Percentiles rank a stretch among this genome's conserved stretches.
Conservation (phyloP, 2,888 invertebrate genomes). For the Timandra comae region DNA sequence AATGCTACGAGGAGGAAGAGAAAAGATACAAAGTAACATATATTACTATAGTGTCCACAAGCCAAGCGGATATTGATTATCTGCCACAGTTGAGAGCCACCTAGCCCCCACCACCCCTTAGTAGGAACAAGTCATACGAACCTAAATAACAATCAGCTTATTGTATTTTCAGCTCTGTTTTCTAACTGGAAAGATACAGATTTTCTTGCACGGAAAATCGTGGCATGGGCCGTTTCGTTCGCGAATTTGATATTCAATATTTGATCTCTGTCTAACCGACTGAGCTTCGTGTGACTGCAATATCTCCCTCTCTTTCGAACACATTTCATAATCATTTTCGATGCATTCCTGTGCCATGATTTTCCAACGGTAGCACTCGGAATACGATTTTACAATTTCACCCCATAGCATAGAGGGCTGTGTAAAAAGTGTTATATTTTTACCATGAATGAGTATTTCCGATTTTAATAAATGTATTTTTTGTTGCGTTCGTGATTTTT, state of each 20-base stretch:
- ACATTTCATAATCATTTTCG: slow-evolving; percentile 75
- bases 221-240: slow-evolving; percentile 44
- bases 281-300: slow-evolving; percentile 64
- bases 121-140: slow-evolving; percentile 33
- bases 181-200: slow-evolving; percentile 37
- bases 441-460: slow-evolving; percentile 1
- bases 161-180: slow-evolving; percentile 46
- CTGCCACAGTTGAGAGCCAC: slow-evolving; percentile 77
- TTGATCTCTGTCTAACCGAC: slow-evolving; percentile 76
- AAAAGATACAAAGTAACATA: slow-evolving; percentile 68
- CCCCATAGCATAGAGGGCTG: slow-evolving; percentile 14
- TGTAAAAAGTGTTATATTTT: slow-evolving; percentile 13
- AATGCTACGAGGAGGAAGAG: slow-evolving; percentile 34
- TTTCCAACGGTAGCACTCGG: slow-evolving; percentile 59
- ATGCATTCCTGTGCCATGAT: slow-evolving; percentile 74
- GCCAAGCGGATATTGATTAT: slow-evolving; percentile 79
- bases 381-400: slow-evolving; percentile 49
- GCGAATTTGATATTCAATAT: slow-evolving; percentile 62
- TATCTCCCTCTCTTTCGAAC: slow-evolving; percentile 61
- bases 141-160: slow-evolving; percentile 33
- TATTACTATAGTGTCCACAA: slow-evolving; percentile 77
- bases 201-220: slow-evolving; percentile 29
- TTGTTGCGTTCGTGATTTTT: neutral
- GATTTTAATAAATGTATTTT: neutral
- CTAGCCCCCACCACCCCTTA: slow-evolving; percentile 52